A percentile compares a stretch with the other conserved stretches of the same genome.
Conservation (phyloP, 2,888 invertebrate genomes). For the Pyrrhia umbra region DNA sequence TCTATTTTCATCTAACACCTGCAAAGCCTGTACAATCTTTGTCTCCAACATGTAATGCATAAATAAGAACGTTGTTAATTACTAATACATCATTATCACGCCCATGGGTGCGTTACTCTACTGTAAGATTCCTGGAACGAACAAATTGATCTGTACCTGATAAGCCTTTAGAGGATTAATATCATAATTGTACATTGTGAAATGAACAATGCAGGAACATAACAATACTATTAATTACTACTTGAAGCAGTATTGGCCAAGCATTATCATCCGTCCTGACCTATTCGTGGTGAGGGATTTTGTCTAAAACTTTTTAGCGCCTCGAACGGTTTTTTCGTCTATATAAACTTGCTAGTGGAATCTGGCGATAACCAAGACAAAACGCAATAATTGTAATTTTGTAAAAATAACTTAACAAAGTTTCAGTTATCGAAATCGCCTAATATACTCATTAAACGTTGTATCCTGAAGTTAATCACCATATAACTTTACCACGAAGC, state of each 20-base stretch:
- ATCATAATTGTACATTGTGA: neutral
- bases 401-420: neutral
- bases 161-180: slow-evolving; percentile 6
- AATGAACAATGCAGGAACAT: neutral
- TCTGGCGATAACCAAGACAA: neutral
- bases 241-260: neutral
- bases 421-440: neutral
- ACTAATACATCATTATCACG: slow-evolving; percentile 16
- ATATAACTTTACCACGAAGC: no score
- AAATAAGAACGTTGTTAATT: neutral
- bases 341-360: neutral
- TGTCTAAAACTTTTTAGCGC: slow-evolving; percentile 26
- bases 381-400: neutral
- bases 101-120: slow-evolving; percentile 1
- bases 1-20: neutral
- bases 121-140: slow-evolving; percentile 13
- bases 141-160: slow-evolving; percentile 1
- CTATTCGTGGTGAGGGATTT: slow-evolving; percentile 23
- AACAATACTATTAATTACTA: neutral
- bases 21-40: no score
- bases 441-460: no score
- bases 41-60: neutral
- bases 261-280: neutral
- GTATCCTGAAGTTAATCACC: neutral
- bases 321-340: slow-evolving; percentile 19